Conservation (phyloP, 2,797 vertebrate genomes). For the Cirrhinus molitorella region DNA sequence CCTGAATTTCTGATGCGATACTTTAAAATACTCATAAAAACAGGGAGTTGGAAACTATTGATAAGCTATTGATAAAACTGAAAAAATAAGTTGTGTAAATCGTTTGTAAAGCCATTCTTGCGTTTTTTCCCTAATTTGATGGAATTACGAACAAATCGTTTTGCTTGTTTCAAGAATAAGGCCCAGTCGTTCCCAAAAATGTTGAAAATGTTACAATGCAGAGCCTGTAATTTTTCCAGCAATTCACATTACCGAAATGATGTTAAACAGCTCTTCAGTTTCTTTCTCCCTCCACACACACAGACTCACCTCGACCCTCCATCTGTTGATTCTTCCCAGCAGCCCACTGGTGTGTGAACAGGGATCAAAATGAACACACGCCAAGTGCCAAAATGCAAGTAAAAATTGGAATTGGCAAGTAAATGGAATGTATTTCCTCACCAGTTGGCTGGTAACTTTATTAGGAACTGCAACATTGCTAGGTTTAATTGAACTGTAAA, state of each 20-base stretch:
- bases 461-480: not conserved
- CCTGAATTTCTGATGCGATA: too few relatives aligned
- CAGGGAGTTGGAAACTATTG: too few relatives aligned
- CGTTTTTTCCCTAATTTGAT: not conserved
- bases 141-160: not conserved
- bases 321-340: constrained; percentile 29
- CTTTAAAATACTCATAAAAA: too few relatives aligned
- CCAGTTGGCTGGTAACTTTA: constrained; percentile 3
- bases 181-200: not conserved
- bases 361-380: constrained; percentile 6
- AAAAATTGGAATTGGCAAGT: not conserved
- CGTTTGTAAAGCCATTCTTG: not conserved
- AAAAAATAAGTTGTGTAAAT: not conserved
- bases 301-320: not conserved
- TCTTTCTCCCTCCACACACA: not conserved
- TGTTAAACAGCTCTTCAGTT: not conserved
- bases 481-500: not conserved
- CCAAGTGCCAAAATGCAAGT: constrained; percentile 1
- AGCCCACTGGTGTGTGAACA: constrained; percentile 1
- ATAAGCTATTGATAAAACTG: too few relatives aligned
- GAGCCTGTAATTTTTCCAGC: not conserved
- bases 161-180: not conserved
- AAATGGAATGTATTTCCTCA: not conserved
- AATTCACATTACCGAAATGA: not conserved
- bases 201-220: not conserved